Base-by-base conservation (phyloP, 2,797 vertebrate species). In the Xerus rutilus region DNA sequence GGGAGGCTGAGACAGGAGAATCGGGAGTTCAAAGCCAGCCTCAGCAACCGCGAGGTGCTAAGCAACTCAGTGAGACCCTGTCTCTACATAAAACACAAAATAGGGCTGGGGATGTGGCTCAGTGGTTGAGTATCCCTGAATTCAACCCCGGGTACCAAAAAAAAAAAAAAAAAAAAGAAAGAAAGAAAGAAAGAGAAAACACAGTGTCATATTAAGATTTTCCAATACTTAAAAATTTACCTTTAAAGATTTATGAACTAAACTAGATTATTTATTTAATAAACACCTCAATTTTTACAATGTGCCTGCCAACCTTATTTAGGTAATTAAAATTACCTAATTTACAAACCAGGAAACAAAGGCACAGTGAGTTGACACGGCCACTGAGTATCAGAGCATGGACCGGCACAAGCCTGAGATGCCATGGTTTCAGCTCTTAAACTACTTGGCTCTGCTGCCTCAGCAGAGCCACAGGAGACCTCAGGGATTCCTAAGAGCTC, bases 261-360 rank as follows among this genome's bases (percentile, higher is more conserved):
- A 79, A 76, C 1, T 85, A 17, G 57, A 83, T 30, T 47, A 64
- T 64, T 78, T 87, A 47, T 64, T 74, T 76, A 87, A 87, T 54
- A 62, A 49, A 65, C 62, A 67, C 30, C 8, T 78, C 9, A 73
- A 17, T 72, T 70, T 64, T 82, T 59, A 70, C 25, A 76, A 82
- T 13, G 15, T 57, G 17, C 35, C 52, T 82, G 28, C 30, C 78
- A 91, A 76, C 25, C 32, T 91, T 54, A 76, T 11, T 69, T 59
- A 57, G n/a, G 43, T 35, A 21, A 32, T 25, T 25, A 81, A 12
- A 86, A 25, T 43, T 45, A 76, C 30, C 54, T 59, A 65, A 59
- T 79, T 77, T 90, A 92, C 74, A 82, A 25, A 69, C 84, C 25
- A 81, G 79, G 64, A 93, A 87, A 83, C 49, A 78, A 35, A 73